Evolutionary conservation across 2,888 invertebrate genomes (phyloP), one percentile per base, ranked within the genome.

Genomic region (Tuta absoluta): DNA sequence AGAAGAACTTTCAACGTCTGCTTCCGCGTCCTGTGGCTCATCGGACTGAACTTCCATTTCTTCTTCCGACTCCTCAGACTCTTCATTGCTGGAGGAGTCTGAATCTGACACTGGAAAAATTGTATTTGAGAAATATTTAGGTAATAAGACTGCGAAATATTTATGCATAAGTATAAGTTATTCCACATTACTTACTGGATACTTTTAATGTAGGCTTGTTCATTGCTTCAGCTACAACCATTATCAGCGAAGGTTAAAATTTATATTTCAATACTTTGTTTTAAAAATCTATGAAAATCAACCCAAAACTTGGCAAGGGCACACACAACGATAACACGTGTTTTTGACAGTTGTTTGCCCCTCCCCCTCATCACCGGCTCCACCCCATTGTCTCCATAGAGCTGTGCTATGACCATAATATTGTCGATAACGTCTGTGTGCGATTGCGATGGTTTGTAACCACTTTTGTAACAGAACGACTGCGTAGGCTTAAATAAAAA

Each of bases 191-290:
- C 71, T 72, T 77, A 87, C 87, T 80, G 66, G 85, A 81, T 21
- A 87, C 77, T 79, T 87, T 89, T 62, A 89, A 70, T 10, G 73
- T 71, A 14, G 84, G 77, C 71, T 87, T 87, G 63, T 68, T 77
- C 86, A 88, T 89, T 62, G 68, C 73, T 70, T 75, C 68, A 45
- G 81, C 76, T 49, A 85, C 74, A 67, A 86, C 80, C 87, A 87
- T 89, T 69, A 41, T 70, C 67, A 21, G n/a, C 23, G 17, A 28
- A 33, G 1, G 5, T n/a, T 33, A 28, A 1, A 33, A 8, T 17
- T 17, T 28, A 4, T 51, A 3, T 12, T 21, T 17, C 10, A 12
- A 23, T 12, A 23, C 23, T 19, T 49, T 51, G 11, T 5, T 51
- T 21, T 51, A 2, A 7, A 23, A 12, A 1, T 3, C 12, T 33